Conservation (phyloP, 2,888 invertebrate genomes). For the Junonia oenone region DNA sequence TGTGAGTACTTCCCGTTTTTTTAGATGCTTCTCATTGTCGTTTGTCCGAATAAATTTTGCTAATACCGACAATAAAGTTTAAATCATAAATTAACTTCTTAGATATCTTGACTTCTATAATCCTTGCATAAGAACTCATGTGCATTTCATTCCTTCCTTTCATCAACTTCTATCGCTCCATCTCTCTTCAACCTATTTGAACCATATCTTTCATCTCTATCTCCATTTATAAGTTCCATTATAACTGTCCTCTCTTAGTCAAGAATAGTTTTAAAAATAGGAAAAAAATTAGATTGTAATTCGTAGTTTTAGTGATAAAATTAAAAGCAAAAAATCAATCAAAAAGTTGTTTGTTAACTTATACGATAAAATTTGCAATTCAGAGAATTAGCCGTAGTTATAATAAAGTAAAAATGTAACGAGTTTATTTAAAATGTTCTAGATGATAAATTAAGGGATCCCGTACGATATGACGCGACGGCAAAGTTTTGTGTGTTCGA, state of each 20-base stretch:
- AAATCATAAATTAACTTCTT: slow-evolving; percentile 28
- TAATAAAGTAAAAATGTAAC: slow-evolving; percentile 57
- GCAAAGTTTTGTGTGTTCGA: slow-evolving; percentile 41
- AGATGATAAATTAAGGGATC: slow-evolving; percentile 47
- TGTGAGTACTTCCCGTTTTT: slow-evolving; percentile 68
- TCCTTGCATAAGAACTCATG: slow-evolving; percentile 11
- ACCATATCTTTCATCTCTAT: slow-evolving; percentile 40
- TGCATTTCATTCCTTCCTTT: slow-evolving; percentile 19
- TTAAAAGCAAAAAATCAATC: slow-evolving; percentile 50
- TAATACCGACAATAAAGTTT: slow-evolving; percentile 57
- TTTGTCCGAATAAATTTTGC: slow-evolving; percentile 40
- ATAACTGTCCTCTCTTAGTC: slow-evolving; percentile 53
- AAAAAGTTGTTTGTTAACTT: slow-evolving; percentile 74
- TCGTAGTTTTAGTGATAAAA: slow-evolving; percentile 54
- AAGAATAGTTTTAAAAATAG: slow-evolving; percentile 60
- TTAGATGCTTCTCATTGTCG: slow-evolving; percentile 54
- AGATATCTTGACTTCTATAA: slow-evolving; percentile 33
- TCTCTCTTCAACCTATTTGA: slow-evolving; percentile 10
- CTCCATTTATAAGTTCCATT: slow-evolving; percentile 37
- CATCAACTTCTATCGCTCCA: slow-evolving; percentile 22
- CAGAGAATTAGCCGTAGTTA: slow-evolving; percentile 72
- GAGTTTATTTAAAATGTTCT: slow-evolving; percentile 55
- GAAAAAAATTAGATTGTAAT: slow-evolving; percentile 51
- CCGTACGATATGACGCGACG: slow-evolving; percentile 36
- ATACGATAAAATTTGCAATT: slow-evolving; percentile 75